Base-by-base conservation (phyloP, 2,888 invertebrate genomes). In the Endotricha flammealis region DNA sequence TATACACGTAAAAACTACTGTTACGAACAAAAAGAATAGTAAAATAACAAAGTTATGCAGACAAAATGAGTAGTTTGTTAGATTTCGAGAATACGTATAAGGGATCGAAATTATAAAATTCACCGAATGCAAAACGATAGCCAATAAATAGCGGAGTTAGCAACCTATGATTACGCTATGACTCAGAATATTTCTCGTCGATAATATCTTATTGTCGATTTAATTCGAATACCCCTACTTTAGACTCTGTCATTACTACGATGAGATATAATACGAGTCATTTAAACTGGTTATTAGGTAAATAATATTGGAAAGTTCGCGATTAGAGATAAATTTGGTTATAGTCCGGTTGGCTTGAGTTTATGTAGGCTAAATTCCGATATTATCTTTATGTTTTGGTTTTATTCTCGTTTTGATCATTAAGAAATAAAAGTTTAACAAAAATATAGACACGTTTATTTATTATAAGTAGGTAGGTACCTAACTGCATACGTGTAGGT, bases 121-220 rank as follows among this genome's bases (percentile, higher is more conserved):
- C 71, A 62, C 41, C 57, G 74, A 77, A 70, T 53, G 48, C 48
- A 48, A 49, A 33, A 63, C 45, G 56, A 52, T 61, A 61, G 53
- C 54, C 62, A 63, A 69, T 72, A 72, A 70, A 69, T 70, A 66
- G 68, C 38, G 41, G 51, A 50, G 57, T 66, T 63, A 57, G 50
- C 49, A 60, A 66, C 72, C 74, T 74, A 70, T 75, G 51, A 78
- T 77, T 78, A 77, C 53, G 43, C 54, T 58, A 64, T 72, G 73
- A 72, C 55, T 74, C 72, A 70, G 63, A 50, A 22, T 32, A 23
- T 31, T 29, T 35, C 32, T 38, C 29, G 30, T 41, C 51, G 68
- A 64, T 71, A 66, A 50, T 48, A 64, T 72, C 63, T 57, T 38
- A 56, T 42, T 50, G 50, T 47, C 50, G 46, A 42, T 48, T 52